A percentile compares a stretch with the other conserved stretches of the same genome.
phyloP scores from a whole-genome alignment of 2,888 invertebrate species.

The Vesta saturnalis region DNA sequence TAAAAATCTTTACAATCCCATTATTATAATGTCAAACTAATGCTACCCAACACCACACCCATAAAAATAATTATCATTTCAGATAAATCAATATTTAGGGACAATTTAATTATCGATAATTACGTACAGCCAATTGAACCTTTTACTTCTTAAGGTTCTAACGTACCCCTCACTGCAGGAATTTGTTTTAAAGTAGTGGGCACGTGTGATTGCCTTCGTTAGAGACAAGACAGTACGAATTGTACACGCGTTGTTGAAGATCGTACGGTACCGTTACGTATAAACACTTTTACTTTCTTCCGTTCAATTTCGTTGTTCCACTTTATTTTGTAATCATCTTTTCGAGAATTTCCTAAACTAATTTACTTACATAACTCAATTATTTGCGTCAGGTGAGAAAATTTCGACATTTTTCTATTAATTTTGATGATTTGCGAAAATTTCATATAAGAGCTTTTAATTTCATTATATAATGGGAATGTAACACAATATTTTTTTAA shows the following conservation, averaged over 20 bases:
- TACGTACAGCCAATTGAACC: background rate
- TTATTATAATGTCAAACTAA: background rate
- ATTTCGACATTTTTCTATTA: constrained; percentile 5
- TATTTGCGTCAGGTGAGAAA: constrained; percentile 11
- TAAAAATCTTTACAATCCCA: background rate
- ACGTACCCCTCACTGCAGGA: constrained; percentile 23
- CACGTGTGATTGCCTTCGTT: constrained; percentile 28
- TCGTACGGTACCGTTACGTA: constrained; percentile 19
- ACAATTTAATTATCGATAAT: constrained; percentile 2
- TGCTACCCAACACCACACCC: constrained; percentile 1
- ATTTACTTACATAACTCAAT: background rate
- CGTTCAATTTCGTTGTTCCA: constrained; percentile 20
- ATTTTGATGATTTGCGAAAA: background rate
- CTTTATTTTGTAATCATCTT: no score
- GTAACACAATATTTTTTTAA: no score
- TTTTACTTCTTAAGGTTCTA: constrained; percentile 18
- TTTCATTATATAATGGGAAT: no score
- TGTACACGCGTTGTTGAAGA: constrained; percentile 33
- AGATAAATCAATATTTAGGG: constrained; percentile 10
- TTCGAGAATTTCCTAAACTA: background rate
- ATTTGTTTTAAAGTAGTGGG: constrained; percentile 30
- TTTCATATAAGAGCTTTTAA: no score
- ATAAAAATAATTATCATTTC: background rate
- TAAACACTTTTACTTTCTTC: constrained; percentile 34
- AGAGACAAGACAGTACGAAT: constrained; percentile 30